Evolutionary conservation across 2,888 invertebrate species (phyloP).

Genomic region (Ophion ellenae): DNA sequence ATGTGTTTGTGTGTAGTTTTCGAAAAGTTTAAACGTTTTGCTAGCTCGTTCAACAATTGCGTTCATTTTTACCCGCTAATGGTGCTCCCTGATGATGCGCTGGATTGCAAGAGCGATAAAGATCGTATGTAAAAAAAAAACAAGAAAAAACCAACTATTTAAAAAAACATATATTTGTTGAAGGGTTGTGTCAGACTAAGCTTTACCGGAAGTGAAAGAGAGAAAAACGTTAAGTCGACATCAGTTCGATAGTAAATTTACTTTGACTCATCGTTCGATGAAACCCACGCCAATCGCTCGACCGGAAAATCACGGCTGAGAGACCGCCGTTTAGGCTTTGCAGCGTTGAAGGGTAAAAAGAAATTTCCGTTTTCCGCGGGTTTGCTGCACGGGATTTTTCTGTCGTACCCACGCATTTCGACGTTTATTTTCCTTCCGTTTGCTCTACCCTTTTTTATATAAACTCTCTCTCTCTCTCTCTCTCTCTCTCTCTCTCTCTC

Average conservation of each 20-base stretch:
- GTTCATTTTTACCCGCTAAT: not conserved
- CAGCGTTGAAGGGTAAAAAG: constrained; percentile 24
- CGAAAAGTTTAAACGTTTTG: too few species aligned
- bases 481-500: not conserved
- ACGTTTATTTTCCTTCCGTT: constrained; percentile 12
- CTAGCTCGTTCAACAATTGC: too few species aligned
- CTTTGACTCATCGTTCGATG: constrained; percentile 24
- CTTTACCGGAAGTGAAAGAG: not conserved
- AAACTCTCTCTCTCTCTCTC: not conserved
- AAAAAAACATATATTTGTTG: not conserved
- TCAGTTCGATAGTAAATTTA: constrained; percentile 19
- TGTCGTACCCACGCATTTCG: not conserved
- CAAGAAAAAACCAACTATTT: not conserved
- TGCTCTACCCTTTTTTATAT: constrained; percentile 38
- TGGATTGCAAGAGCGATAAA: too few species aligned
- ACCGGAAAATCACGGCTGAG: constrained; percentile 50
- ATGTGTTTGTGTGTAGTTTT: too few species aligned
- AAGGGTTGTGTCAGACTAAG: not conserved
- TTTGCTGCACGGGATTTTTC: constrained; percentile 5
- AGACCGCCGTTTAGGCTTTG: constrained; percentile 34
- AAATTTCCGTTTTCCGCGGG: constrained; percentile 36
- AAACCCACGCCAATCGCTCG: constrained; percentile 41
- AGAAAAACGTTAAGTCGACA: not conserved
- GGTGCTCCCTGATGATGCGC: not conserved
- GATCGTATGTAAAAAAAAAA: not conserved